Percentiles rank a stretch among this genome's conserved stretches.
phyloP scores from a whole-genome alignment of 2,888 invertebrate species.

The Clitarchus hookeri region DNA sequence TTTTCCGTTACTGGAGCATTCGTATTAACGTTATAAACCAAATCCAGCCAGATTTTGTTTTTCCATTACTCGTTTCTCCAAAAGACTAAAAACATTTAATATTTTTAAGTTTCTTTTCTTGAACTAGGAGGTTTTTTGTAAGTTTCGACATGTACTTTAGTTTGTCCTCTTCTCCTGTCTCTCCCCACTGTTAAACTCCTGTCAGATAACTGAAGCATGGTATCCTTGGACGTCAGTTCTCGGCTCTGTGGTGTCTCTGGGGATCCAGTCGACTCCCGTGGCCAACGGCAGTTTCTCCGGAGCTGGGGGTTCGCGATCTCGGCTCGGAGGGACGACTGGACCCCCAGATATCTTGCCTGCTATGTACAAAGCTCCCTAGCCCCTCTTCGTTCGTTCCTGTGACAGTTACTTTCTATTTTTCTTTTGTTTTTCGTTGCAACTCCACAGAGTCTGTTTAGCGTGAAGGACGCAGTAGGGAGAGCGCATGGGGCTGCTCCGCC shows the following conservation, averaged over 20 bases:
- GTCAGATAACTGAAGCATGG: neutral
- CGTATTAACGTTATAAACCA: neutral
- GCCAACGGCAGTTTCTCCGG: too few species aligned
- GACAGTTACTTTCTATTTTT: neutral
- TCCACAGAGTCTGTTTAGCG: neutral
- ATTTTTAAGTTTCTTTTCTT: neutral
- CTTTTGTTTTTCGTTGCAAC: neutral
- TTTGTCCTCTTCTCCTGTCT: neutral
- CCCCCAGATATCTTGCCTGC: neutral
- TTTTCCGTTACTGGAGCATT: neutral
- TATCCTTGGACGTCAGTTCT: neutral
- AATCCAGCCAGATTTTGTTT: neutral
- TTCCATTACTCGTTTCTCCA: neutral
- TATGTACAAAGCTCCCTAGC: slow-evolving; percentile 4
- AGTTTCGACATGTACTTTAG: slow-evolving; percentile 9
- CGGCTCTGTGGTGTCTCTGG: neutral
- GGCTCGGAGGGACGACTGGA: neutral
- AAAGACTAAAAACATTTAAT: neutral
- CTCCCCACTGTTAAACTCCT: neutral
- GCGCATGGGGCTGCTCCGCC: slow-evolving; percentile 1
- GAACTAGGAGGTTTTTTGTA: neutral
- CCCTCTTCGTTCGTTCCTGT: neutral
- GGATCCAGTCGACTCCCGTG: neutral
- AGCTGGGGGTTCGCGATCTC: too few species aligned
- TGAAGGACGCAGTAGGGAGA: neutral